Conservation (phyloP, 2,113 vertebrate species). For the Elanus axillaris region DNA sequence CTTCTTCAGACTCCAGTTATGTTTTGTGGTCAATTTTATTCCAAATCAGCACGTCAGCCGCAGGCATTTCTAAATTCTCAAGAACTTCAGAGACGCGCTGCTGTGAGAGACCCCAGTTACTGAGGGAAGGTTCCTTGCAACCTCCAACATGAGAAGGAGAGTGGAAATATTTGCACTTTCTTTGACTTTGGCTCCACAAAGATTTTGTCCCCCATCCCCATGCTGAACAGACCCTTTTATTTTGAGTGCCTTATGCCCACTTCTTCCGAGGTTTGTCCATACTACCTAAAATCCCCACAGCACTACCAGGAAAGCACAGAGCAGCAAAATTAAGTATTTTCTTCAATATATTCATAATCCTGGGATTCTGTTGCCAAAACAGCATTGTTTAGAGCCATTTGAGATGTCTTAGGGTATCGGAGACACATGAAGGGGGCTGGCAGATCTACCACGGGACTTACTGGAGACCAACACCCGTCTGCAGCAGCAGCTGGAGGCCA, state of each 20-base stretch:
- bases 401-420: not conserved
- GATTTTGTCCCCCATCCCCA: not conserved
- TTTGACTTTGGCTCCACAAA: not conserved
- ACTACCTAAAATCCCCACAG: not conserved
- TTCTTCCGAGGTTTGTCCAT: not conserved
- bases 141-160: not conserved
- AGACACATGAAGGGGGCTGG: not conserved
- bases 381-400: not conserved
- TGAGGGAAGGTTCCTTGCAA: not conserved
- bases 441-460: not conserved
- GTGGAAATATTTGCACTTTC: not conserved
- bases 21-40: not conserved
- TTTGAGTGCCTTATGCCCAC: not conserved
- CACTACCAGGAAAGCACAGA: accelerated
- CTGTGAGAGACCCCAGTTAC: not conserved
- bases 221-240: not conserved
- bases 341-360: not conserved
- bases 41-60: accelerated
- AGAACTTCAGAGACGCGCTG: not conserved
- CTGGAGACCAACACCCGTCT: not conserved
- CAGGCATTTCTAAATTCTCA: not conserved
- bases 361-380: not conserved
- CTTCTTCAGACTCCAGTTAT: not conserved
- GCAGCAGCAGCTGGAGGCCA: slow-evolving; percentile 3
- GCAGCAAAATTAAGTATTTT: not conserved